Conservation (phyloP, 2,888 invertebrate genomes). For the Nipponacmea schrenckii region DNA sequence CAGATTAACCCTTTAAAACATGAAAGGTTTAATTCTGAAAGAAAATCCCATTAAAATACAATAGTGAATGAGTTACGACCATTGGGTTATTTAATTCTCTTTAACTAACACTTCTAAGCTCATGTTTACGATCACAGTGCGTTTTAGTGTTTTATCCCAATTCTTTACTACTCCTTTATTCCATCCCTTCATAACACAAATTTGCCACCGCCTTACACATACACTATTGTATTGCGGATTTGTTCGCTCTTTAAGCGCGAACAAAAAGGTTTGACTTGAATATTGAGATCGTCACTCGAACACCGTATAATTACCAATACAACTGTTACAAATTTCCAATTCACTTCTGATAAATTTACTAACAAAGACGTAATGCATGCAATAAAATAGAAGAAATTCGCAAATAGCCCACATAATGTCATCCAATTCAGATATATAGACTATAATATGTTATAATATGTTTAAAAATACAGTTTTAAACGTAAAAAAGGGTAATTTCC, state of each 20-base stretch:
- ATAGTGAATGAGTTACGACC: slow-evolving; percentile 8
- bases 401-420: too few relatives aligned
- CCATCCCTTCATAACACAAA: background rate
- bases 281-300: too few relatives aligned
- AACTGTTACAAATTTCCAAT: too few relatives aligned
- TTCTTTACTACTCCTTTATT: background rate
- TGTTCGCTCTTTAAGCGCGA: background rate
- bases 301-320: too few relatives aligned
- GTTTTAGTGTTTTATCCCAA: background rate
- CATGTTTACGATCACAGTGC: background rate
- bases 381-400: too few relatives aligned
- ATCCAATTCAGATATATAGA: too few relatives aligned
- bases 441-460: too few relatives aligned
- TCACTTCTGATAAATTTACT: too few relatives aligned
- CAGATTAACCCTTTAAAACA: background rate
- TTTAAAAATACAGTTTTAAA: too few relatives aligned
- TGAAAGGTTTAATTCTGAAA: slow-evolving; percentile 2
- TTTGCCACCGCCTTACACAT: background rate
- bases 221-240: background rate
- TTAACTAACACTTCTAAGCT: background rate
- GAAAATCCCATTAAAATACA: slow-evolving; percentile 1
- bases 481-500: too few relatives aligned
- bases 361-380: too few relatives aligned
- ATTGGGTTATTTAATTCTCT: slow-evolving; percentile 3
- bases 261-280: background rate